A percentile compares a stretch with the other conserved stretches of the same genome.
phyloP scores from a whole-genome alignment of 2,113 vertebrate genomes.

The Gulo gulo region DNA sequence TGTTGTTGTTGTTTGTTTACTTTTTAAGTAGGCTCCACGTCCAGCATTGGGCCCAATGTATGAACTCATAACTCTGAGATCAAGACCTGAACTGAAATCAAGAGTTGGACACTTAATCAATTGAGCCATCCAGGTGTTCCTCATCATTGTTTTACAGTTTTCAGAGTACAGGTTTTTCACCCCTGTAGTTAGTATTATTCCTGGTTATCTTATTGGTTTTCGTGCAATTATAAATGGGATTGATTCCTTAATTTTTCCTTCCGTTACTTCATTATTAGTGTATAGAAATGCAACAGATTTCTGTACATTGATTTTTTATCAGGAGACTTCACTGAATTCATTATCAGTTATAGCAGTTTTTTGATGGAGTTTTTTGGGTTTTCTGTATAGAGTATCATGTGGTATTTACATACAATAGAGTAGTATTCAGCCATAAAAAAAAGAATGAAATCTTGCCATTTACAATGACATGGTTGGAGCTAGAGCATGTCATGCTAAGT shows the following conservation, averaged over 20 bases:
- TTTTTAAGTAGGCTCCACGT: not conserved
- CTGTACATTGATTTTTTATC: not conserved
- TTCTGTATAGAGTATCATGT: not conserved
- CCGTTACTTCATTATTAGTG: not conserved
- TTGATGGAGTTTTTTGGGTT: not conserved
- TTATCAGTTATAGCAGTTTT: not conserved
- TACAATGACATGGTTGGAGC: not conserved
- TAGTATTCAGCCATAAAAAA: not conserved
- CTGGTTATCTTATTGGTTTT: not conserved
- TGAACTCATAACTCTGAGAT: not conserved
- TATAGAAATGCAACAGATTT: not conserved
- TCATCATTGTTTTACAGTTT: not conserved
- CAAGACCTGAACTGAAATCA: not conserved
- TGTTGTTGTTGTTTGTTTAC: not conserved
- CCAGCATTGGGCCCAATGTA: not conserved
- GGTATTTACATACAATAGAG: not conserved
- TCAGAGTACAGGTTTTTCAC: not conserved
- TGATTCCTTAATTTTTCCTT: not conserved
- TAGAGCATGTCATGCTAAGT: not conserved
- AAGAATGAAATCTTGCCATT: not conserved
- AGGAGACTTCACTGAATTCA: not conserved
- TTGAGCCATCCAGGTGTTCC: not conserved
- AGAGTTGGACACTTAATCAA: not conserved
- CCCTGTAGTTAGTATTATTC: not conserved
- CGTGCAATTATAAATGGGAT: not conserved